These are phyloP conservation scores for Anguilla obscura DNA, from an alignment of 2,797 vertebrate genomes.

Conservation along the genomic window DNA sequence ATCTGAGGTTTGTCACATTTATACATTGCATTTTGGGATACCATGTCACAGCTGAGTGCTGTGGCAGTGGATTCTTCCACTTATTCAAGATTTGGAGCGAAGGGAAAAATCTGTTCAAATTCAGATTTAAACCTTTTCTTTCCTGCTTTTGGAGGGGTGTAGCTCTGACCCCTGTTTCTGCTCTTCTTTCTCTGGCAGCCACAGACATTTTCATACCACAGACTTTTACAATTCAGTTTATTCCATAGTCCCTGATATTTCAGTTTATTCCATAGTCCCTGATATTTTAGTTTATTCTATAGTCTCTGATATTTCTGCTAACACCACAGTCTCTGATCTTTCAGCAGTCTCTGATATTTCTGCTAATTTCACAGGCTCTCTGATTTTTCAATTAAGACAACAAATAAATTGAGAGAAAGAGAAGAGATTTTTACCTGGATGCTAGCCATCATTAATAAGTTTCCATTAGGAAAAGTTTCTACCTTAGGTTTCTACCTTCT, in stretches of 20 bases:
- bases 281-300: not conserved
- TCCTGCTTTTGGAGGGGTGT: not conserved
- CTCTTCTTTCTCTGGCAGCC: not conserved
- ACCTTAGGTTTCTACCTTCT: slow-evolving; percentile 12
- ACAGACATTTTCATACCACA: slow-evolving; percentile 28
- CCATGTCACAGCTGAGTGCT: not conserved
- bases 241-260: not conserved
- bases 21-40: not conserved
- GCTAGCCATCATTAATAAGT: slow-evolving; percentile 62
- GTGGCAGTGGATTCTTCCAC: slow-evolving; percentile 21
- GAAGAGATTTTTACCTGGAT: slow-evolving; percentile 52
- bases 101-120: slow-evolving; percentile 23
- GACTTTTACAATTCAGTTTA: not conserved
- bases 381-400: slow-evolving; percentile 44
- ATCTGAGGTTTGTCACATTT: not conserved
- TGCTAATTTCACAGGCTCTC: not conserved
- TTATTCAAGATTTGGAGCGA: slow-evolving; percentile 49
- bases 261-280: not conserved
- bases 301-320: not conserved
- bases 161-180: not conserved
- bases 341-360: not conserved
- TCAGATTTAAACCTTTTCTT: not conserved
- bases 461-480: slow-evolving; percentile 65
- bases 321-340: not conserved
- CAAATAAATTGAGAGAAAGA: too few species aligned